Base-by-base conservation (phyloP, 2,888 invertebrate species). In the Yponomeuta malinellus region DNA sequence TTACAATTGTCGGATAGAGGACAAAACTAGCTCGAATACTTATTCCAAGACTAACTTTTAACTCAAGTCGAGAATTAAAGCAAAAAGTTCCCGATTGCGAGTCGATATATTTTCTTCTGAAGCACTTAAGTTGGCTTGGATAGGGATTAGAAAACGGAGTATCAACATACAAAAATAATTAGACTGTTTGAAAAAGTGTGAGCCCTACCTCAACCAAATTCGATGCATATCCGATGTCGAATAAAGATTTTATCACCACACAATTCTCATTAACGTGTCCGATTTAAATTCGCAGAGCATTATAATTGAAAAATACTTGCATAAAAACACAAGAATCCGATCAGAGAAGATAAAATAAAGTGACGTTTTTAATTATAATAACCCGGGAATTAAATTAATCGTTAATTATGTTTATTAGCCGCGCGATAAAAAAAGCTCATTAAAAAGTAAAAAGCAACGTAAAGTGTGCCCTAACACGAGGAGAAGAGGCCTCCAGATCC, bases 401-500 rank as follows among this genome's bases (percentile, higher is more conserved):
- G 64, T 77, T 76, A 81, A 78, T 79, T 78, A 78, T 78, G 78
- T 81, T 81, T 80, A 82, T 83, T 81, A 81, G 77, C 78, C 79
- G 79, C 80, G 76, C 74, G 73, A 80, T 80, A 84, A 83, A 83
- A 63, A 81, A 79, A 76, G 75, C 80, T 86, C 85, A 86, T 87
- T 88, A 15, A 85, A 86, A 88, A 86, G 85, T 83, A 86, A 85
- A 87, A 86, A 81, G 83, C 84, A 85, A 83, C 83, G 80, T 83
- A 85, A 87, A 87, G 82, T 85, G 85, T 81, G 82, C 79, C 78
- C 81, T 83, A 84, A 85, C 80, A 80, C 83, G 80, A 77, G 75
- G 73, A 74, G 68, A 48, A 75, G 76, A 76, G 69, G 71, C 72
- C 70, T 73, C 76, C 77, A 75, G 76, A 87, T 83, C 90, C 88